Conservation (phyloP, 2,888 invertebrate species). For the Microctonus aethiopoides region DNA sequence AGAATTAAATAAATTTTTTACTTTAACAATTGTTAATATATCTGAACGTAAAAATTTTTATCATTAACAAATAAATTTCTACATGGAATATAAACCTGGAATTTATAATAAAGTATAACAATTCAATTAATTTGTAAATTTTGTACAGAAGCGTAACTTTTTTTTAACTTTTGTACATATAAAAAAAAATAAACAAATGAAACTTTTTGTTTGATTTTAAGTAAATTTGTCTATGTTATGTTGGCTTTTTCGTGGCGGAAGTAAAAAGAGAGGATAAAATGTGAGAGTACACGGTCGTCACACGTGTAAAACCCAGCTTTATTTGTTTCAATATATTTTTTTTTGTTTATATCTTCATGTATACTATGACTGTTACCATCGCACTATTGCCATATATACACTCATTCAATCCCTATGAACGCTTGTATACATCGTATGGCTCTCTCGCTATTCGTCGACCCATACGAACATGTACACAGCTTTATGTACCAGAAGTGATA, state of each 20-base stretch:
- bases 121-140: too few species aligned
- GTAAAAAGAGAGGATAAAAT: constrained; percentile 5
- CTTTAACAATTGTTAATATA: too few species aligned
- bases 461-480: constrained; percentile 38
- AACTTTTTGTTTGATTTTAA: too few species aligned
- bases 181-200: too few species aligned
- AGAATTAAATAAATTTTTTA: too few species aligned
- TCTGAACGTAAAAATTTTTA: too few species aligned
- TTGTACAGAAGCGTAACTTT: too few species aligned
- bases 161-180: too few species aligned
- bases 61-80: too few species aligned
- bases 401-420: constrained; percentile 10
- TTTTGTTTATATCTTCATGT: neutral
- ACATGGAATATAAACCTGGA: too few species aligned
- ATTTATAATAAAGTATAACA: too few species aligned
- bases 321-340: neutral
- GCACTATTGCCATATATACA: constrained; percentile 8
- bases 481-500: constrained; percentile 67
- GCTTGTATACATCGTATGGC: constrained; percentile 13
- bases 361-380: neutral
- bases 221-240: too few species aligned
- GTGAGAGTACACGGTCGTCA: neutral
- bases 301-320: constrained; percentile 2
- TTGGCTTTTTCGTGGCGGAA: neutral
- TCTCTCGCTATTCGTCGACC: constrained; percentile 21